Base-by-base conservation (phyloP, 2,888 invertebrate species). In the Cylindroiulus punctatus region DNA sequence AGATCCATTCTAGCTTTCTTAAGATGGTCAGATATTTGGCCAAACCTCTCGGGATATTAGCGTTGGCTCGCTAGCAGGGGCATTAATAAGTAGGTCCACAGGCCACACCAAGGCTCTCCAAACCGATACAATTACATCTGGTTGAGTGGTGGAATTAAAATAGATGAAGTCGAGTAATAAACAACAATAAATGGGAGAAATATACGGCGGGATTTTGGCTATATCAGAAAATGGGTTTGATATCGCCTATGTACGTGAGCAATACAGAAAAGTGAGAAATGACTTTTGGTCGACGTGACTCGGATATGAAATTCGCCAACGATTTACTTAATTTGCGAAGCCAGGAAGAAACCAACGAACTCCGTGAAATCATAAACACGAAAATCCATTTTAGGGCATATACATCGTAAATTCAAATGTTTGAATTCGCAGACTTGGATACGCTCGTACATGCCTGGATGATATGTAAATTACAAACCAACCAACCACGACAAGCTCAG, bases 151-250 rank as follows among this genome's bases (percentile, higher is more conserved):
- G 76, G 76, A 76, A 76, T 76, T 76, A 76, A 76, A 76, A 76
- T 76, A 76, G 76, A 76, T 76, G 76, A 76, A 76, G 76, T 76
- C 76, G 76, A 76, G 76, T 76, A 76, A 76, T 76, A 76, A 76
- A 76, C 76, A 76, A 76, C 76, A 76, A 76, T 76, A 76, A 76
- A 76, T 30, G 76, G 30, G 30, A 14, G 14, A 76, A 76, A 76
- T 76, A 76, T 76, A 76, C 30, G 76, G 30, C 14, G 30, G 30
- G 30, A 76, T 30, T 76, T 76, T 76, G 76, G 76, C 76, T 76
- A 76, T 76, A 76, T 76, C 76, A 76, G 30, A 76, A 76, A 76
- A 76, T 76, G 76, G 76, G 30, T 76, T 76, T 76, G 76, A 76
- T 30, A 76, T 76, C 76, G 76, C 76, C 30, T 76, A 1, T 76